phyloP scores from a whole-genome alignment of 2,888 invertebrate species.

The Linyphia triangularis region DNA sequence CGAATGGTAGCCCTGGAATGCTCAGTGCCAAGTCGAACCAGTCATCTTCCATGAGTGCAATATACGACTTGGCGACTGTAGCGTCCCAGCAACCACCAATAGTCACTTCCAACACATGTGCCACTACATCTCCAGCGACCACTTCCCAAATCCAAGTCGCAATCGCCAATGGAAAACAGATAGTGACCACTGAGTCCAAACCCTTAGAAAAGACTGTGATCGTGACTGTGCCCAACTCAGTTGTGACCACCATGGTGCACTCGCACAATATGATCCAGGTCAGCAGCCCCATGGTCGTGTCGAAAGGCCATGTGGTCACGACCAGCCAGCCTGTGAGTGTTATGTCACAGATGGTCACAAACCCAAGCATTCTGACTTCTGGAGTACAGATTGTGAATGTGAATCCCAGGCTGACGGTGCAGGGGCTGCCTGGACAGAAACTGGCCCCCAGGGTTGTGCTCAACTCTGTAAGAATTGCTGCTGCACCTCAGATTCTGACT shows the following conservation, averaged over 20 bases:
- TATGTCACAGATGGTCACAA: conserved; percentile 71
- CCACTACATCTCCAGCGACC: conserved; percentile 36
- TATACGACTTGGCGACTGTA: conserved; percentile 78
- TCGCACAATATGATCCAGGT: conserved; percentile 55
- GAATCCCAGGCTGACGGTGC: conserved; percentile 79
- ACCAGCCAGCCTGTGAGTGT: conserved; percentile 71
- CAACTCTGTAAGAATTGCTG: conserved; percentile 81
- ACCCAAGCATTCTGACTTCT: conserved; percentile 66
- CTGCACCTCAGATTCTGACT: conserved; percentile 87
- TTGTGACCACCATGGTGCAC: conserved; percentile 34
- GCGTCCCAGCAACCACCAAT: conserved; percentile 79
- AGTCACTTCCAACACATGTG: conserved; percentile 76
- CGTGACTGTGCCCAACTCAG: conserved; percentile 22
- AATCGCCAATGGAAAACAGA: conserved; percentile 64
- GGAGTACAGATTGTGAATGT: conserved; percentile 73
- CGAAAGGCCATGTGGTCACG: conserved; percentile 48
- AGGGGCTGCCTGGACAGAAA: conserved; percentile 83
- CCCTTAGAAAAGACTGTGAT: conserved; percentile 21
- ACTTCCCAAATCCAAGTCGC: conserved; percentile 57
- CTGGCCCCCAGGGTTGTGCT: conserved; percentile 89
- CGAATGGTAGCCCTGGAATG: conserved; percentile 53
- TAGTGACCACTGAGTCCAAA: conserved; percentile 39
- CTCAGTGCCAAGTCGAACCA: conserved; percentile 55
- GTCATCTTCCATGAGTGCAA: conserved; percentile 77
- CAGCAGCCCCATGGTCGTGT: conserved; percentile 27